Conservation (phyloP, 2,797 vertebrate genomes). For the Megaceryle alcyon region DNA sequence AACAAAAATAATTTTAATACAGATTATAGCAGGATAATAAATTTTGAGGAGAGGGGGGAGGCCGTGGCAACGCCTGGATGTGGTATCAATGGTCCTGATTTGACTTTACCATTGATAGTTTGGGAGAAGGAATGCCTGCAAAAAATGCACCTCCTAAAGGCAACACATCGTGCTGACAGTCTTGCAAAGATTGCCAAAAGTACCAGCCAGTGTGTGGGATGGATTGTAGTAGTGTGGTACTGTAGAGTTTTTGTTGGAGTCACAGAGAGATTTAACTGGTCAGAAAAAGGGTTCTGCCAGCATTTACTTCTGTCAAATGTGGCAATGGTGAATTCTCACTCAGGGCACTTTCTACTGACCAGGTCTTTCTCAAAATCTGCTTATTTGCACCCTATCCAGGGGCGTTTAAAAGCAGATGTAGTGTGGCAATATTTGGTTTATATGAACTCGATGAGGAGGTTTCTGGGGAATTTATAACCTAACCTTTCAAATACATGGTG, state of each 20-base stretch:
- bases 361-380: background rate
- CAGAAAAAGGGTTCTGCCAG: background rate
- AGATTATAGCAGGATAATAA: no score
- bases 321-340: background rate
- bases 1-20: no score
- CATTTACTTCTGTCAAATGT: background rate
- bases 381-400: rapidly evolving
- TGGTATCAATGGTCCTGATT: background rate
- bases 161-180: rapidly evolving
- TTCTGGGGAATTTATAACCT: no score
- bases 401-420: background rate
- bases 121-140: background rate
- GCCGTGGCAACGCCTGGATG: no score
- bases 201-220: background rate
- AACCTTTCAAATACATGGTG: background rate
- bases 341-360: background rate
- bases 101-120: background rate
- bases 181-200: background rate
- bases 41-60: no score
- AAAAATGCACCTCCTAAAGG: background rate
- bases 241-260: background rate
- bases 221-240: background rate
- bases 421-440: background rate
- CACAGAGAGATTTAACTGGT: background rate
- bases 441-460: background rate